Evolutionary conservation across 1,140 invertebrate species (phyloP), one percentile per base, ranked within the genome.

Genomic region (Odontomachus brunneus): DNA sequence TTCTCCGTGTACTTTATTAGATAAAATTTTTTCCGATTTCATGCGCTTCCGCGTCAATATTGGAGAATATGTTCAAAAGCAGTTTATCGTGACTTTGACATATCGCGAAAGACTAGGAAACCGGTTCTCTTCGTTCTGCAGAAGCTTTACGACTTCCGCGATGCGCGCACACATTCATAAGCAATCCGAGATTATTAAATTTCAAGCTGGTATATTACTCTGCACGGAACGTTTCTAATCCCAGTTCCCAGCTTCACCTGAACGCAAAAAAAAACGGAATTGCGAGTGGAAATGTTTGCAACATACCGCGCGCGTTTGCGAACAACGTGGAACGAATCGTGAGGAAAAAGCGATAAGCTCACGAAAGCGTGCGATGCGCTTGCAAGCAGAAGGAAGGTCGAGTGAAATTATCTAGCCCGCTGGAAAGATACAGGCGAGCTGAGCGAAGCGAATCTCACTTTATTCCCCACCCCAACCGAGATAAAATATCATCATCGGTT

Each of bases 401-500:
- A 75, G 38, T 26, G 19, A 53, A 66, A 62, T 44, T 44, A 7
- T 12, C 12, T 11, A 44, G 38, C 9, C 12, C 14, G 14, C 11
- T 15, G 5, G 14, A 75, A 51, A 65, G 26, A 3, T 38, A n/a
- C 4, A 2, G 29, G 49, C 51, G 15, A 38, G 19, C 33, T 26
- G 60, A 29, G 7, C 3, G n/a, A 33, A 24, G 48, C 3, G 22
- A 53, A 24, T 48, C 53, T 53, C 11, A 38, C n/a, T 62, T 65
- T 57, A 22, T 51, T 51, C 3, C 12, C 19, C 4, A 1, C 1
- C 17, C n/a, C 0, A 4, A 4, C 38, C 26, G 12, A 44, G 38
- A 33, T n/a, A 19, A 66, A 65, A 76, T 24, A 33, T 65, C 38
- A 65, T 66, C 22, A 29, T 17, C 19, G 59, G 22, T 44, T 44